A percentile compares a stretch with the other conserved stretches of the same genome.
These are phyloP conservation scores for Probaryconus sp. DNA, from an alignment of 1,140 invertebrate genomes.

Conservation along the genomic window DNA sequence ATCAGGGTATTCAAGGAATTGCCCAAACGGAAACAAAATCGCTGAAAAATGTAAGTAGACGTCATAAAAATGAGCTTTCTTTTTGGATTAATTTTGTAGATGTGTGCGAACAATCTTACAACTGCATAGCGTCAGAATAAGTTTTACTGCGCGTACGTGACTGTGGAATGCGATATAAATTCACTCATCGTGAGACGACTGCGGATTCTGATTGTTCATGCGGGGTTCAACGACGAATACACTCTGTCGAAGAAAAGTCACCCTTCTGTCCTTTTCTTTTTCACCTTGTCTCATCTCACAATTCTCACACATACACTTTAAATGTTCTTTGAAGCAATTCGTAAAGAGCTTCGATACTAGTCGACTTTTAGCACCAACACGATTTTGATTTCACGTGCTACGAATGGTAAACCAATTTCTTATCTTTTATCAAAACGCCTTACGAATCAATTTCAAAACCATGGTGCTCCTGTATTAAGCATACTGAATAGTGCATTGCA, in stretches of 20 bases:
- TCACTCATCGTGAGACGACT: slow-evolving; percentile 57
- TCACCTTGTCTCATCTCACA: too few relatives aligned
- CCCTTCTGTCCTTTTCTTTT: slow-evolving; percentile 18
- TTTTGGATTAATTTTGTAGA: slow-evolving; percentile 42
- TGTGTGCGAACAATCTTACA: slow-evolving; percentile 41
- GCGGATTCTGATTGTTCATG: slow-evolving; percentile 52
- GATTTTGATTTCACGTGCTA: slow-evolving; percentile 56
- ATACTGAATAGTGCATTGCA: slow-evolving; percentile 25
- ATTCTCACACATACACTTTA: too few relatives aligned
- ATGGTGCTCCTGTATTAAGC: slow-evolving; percentile 16
- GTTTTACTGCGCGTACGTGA: slow-evolving; percentile 56
- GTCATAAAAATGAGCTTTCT: slow-evolving; percentile 40
- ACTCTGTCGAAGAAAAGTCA: slow-evolving; percentile 44
- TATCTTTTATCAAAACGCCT: slow-evolving; percentile 45
- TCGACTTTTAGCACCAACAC: slow-evolving; percentile 40
- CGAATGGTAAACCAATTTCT: slow-evolving; percentile 43
- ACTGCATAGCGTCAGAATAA: slow-evolving; percentile 29
- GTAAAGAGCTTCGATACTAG: slow-evolving; percentile 43
- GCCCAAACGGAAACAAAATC: slow-evolving; percentile 20
- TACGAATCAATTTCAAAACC: slow-evolving; percentile 28
- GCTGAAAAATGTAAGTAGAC: slow-evolving; percentile 22
- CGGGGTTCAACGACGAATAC: slow-evolving; percentile 37
- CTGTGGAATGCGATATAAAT: slow-evolving; percentile 56
- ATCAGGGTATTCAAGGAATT: neutral
- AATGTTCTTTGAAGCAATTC: slow-evolving; percentile 39